phyloP scores from a whole-genome alignment of 2,888 invertebrate genomes.

The Herminia tarsipennalis region DNA sequence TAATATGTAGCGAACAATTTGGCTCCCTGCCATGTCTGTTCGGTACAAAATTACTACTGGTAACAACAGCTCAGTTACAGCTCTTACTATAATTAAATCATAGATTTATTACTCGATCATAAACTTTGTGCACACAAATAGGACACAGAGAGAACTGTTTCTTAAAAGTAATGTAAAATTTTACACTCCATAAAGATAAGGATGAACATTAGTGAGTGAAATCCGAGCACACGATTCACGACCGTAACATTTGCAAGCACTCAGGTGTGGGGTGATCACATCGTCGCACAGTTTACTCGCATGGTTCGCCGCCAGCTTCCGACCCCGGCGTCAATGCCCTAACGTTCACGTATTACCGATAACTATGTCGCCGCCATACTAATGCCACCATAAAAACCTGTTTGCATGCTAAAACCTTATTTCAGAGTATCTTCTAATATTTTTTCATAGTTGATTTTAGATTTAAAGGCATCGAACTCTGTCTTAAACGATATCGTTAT shows the following conservation, averaged over 20 bases:
- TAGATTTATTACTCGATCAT: not conserved
- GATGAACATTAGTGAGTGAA: constrained; percentile 6
- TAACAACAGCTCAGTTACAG: no score
- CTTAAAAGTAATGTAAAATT: not conserved
- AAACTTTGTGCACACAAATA: not conserved
- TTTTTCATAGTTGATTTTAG: no score
- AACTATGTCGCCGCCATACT: constrained; percentile 21
- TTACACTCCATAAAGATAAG: constrained; percentile 7
- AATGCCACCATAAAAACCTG: not conserved
- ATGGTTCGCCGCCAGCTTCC: constrained; percentile 15
- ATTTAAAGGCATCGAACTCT: no score
- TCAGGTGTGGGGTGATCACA: constrained; percentile 5
- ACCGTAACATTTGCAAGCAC: not conserved
- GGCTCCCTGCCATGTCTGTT: no score
- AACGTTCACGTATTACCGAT: constrained; percentile 19
- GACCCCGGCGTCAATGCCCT: constrained; percentile 3
- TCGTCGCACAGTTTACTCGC: constrained; percentile 2
- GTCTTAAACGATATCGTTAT: no score
- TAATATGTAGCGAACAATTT: no score
- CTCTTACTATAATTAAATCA: no score
- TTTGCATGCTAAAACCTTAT: no score
- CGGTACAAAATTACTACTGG: no score
- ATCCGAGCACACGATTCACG: not conserved
- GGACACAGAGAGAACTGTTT: not conserved
- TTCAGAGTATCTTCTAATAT: no score